These are phyloP conservation scores for Eulemur rubriventer DNA, from an alignment of 2,797 vertebrate species.

Conservation along the genomic window DNA sequence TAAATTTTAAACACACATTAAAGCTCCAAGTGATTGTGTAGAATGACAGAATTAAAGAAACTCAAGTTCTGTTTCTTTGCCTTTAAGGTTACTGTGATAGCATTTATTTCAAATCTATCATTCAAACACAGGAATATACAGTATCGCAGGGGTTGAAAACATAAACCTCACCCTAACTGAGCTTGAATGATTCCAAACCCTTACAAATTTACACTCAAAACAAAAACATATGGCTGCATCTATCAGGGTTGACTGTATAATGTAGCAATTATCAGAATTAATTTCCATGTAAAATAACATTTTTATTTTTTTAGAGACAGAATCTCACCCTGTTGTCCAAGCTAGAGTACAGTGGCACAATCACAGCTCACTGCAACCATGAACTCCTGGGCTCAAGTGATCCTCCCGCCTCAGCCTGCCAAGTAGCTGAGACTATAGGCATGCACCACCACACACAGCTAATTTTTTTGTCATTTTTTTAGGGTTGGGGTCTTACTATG, in stretches of 20 bases:
- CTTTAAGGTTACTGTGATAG: not conserved
- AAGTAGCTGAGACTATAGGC: not conserved
- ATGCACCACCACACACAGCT: not conserved
- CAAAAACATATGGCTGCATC: not conserved
- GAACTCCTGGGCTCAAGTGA: not conserved
- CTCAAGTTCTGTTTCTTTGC: not conserved
- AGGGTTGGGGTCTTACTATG: not conserved
- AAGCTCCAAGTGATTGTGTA: not conserved
- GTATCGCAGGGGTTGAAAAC: not conserved
- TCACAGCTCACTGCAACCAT: not conserved
- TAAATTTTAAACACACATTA: not conserved
- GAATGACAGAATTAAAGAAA: not conserved
- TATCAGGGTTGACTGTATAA: accelerated
- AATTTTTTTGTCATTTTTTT: not conserved
- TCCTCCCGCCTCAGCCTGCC: not conserved
- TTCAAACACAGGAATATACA: not conserved
- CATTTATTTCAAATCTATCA: not conserved
- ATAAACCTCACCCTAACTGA: not conserved
- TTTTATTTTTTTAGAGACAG: not conserved
- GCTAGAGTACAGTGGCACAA: not conserved
- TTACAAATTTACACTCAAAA: not conserved
- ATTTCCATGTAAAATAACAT: not conserved
- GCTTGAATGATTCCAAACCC: not conserved
- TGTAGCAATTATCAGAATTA: not conserved
- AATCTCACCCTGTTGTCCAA: not conserved